Evolutionary conservation across 2,113 vertebrate species (phyloP).

Genomic region (Varanus komodoensis): DNA sequence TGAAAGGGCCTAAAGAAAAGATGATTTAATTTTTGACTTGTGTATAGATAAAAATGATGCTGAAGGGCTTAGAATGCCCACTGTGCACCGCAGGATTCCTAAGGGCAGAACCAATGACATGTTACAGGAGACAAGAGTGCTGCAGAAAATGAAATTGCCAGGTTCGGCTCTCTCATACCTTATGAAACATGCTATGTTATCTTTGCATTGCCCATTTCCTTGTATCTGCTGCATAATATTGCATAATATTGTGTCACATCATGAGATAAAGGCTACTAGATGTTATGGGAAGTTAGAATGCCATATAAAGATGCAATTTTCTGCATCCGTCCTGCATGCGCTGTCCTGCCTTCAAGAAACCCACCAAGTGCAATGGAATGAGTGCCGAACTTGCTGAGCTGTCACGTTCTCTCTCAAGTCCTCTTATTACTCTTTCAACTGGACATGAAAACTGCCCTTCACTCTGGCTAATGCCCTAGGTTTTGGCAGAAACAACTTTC

Average conservation of each 20-base stretch:
- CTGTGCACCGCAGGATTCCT: neutral
- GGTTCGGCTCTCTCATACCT: neutral
- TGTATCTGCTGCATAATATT: neutral
- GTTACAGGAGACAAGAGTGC: neutral
- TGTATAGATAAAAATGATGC: neutral
- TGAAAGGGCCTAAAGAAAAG: neutral
- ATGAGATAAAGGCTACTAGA: neutral
- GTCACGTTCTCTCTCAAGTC: neutral
- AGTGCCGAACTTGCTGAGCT: neutral
- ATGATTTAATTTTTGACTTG: neutral
- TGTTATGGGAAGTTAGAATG: neutral
- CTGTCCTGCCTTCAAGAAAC: neutral
- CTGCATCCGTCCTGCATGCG: neutral
- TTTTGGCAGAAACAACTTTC: neutral
- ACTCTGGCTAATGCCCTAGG: neutral
- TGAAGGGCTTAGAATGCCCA: neutral
- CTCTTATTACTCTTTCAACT: neutral
- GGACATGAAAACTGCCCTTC: neutral
- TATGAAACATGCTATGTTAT: neutral
- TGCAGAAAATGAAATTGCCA: neutral
- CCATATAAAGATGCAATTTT: neutral
- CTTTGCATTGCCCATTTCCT: neutral
- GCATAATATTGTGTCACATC: neutral
- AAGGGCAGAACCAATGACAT: neutral
- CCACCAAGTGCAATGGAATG: neutral